Evolutionary conservation across 2,797 vertebrate species (phyloP), one percentile per base, ranked within the genome.

Genomic region (Tokudaia tokunoshimensis): DNA sequence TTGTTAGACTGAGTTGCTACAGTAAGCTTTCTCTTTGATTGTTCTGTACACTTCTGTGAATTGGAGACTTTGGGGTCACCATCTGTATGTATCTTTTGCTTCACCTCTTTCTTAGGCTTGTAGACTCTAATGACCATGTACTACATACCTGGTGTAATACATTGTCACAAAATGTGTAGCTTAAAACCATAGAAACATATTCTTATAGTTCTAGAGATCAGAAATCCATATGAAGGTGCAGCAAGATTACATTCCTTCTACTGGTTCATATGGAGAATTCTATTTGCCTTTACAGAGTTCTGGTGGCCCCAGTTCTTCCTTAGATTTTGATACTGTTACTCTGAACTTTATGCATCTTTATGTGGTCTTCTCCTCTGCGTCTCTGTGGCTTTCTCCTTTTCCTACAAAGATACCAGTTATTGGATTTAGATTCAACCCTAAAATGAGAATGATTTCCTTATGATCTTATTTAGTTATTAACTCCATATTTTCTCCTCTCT

Each of bases 381-480:
- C 4, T 84, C 31, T 93, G 37, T 90, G 15, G 74, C 67, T 41
- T 17, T 94, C 52, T 91, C 13, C 44, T 94, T 19, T 57, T 83
- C 37, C 78, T 89, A 84, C 65, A 79, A 94, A 29, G 8, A 78
- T 50, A 47, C n/a, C 13, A 81, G 37, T 76, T 52, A 84, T 6
- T 90, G 78, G 17, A 94, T 91, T 91, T 75, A 81, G 65, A 20
- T 41, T 41, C 41, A 1, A 74, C 52, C 55, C 47, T 91, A 79
- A 95, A 86, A 94, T 4, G 34, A 88, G n/a, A 37, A 86, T 74
- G 34, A 84, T 93, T 93, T 92, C 89, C 59, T 80, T 37, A 55
- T 70, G 59, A 20, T 78, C 70, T n/a, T 55, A 70, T 52, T 50
- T 19, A 22, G 17, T 63, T 84, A 67, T 14, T 85, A 50, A 24